Conservation (phyloP, 2,888 invertebrate species). For the Napeogenes sylphis region DNA sequence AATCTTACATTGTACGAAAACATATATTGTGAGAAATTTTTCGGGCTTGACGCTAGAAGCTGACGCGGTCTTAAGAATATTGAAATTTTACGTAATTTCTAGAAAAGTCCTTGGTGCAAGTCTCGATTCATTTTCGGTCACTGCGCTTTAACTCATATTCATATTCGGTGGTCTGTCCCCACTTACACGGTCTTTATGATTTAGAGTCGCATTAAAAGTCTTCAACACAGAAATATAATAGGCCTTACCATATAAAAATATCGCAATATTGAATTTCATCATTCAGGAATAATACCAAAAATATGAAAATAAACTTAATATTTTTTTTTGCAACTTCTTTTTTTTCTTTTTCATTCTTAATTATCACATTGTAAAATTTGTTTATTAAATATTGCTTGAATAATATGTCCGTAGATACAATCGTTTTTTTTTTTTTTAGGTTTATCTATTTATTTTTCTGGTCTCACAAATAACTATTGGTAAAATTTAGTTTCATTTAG, state of each 20-base stretch:
- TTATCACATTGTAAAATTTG: no score
- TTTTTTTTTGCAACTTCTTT: no score
- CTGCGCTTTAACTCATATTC: slow-evolving; percentile 27
- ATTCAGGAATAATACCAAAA: not conserved
- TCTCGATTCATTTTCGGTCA: slow-evolving; percentile 27
- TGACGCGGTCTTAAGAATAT: slow-evolving; percentile 22
- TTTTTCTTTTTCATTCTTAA: no score
- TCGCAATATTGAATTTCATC: not conserved
- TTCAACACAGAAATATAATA: not conserved
- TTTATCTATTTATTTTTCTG: no score
- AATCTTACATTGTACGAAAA: not conserved
- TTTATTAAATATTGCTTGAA: no score
- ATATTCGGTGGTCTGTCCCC: slow-evolving; percentile 20
- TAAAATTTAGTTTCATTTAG: no score
- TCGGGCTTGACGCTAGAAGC: slow-evolving; percentile 18
- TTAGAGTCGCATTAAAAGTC: slow-evolving; percentile 1
- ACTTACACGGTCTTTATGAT: slow-evolving; percentile 13
- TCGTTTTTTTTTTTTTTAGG: no score
- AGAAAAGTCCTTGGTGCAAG: slow-evolving; percentile 26
- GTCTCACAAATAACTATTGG: no score
- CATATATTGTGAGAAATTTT: slow-evolving; percentile 11
- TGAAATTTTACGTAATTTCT: slow-evolving; percentile 28
- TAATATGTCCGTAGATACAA: no score
- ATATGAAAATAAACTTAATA: not conserved
- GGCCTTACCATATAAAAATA: not conserved